These are phyloP conservation scores for Musca vetustissima DNA, from an alignment of 1,140 invertebrate species.

Conservation along the genomic window DNA sequence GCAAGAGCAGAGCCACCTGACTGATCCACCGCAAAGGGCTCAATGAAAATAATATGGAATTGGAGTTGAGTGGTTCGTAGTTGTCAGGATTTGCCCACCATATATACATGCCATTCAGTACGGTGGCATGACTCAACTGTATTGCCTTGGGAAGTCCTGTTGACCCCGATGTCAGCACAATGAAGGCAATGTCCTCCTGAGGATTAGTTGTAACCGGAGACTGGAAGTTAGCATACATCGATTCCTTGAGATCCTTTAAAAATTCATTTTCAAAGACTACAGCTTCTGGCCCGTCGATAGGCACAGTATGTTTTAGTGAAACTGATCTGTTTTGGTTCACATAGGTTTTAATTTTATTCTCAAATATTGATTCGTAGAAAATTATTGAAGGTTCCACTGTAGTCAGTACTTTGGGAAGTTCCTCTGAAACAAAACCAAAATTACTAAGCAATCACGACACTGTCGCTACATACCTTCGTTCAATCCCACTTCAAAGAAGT, in stretches of 20 bases:
- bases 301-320: background rate
- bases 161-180: conserved; percentile 1
- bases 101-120: conserved; percentile 1
- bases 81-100: conserved; percentile 6
- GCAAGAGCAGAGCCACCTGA: background rate
- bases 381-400: conserved; percentile 6
- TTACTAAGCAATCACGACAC: background rate
- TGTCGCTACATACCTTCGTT: background rate
- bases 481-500: conserved; percentile 10
- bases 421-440: background rate
- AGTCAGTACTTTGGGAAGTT: background rate
- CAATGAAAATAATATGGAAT: background rate
- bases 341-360: background rate
- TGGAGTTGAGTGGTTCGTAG: background rate
- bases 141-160: conserved; percentile 2
- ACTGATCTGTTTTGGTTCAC: background rate
- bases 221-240: background rate
- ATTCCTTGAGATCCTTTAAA: background rate
- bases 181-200: background rate
- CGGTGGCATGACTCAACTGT: background rate
- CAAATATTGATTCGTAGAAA: background rate
- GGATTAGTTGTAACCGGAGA: background rate
- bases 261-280: background rate
- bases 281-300: background rate
- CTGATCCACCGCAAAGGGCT: conserved; percentile 13